Evolutionary conservation across 2,113 vertebrate species (phyloP), one percentile per base, ranked within the genome.

Genomic region (Ptilonorhynchus violaceus): DNA sequence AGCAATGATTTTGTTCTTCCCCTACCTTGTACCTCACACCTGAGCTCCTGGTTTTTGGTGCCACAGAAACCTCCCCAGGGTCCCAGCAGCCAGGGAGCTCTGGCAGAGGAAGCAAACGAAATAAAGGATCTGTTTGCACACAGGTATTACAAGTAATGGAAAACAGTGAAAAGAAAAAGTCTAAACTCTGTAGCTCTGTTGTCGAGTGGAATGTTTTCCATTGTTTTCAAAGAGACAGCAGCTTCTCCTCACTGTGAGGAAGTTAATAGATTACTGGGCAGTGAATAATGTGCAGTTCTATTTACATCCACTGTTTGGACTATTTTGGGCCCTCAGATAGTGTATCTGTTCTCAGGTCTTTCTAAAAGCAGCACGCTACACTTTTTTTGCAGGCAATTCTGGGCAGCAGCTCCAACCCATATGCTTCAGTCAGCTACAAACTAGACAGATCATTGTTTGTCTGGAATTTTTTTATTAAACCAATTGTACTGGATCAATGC

Each of bases 381-480:
- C 63, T 42, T 59, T 55, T 66, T 59, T 89, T 85, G 76, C 84
- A 74, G 84, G 60, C 73, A 88, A 15, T 64, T 96, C 79, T 83
- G 84, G 92, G 69, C 53, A 90, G 88, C 42, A 82, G 58, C 30
- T 91, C 73, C 90, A 64, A 72, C 86, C 53, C 79, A 94, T 80
- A 74, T 55, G 92, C 94, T 96, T 89, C 95, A 96, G 88, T 89
- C 89, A 84, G 93, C 96, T 90, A 7, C 96, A 94, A 89, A 97
- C 89, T 78, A 96, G 92, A 97, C 92, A 97, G 92, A 97, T 97
- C 91, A 95, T 72, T 89, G 94, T 94, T 97, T 97, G 97, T 72
- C 90, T 93, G 91, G 23, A 53, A 94, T 97, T 97, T 95, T 97
- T 96, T 97, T 97, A 98, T 97, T 97, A 98, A 98, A 96, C 91